phyloP scores from a whole-genome alignment of 2,797 vertebrate genomes.

The Megalops cyprinoides region DNA sequence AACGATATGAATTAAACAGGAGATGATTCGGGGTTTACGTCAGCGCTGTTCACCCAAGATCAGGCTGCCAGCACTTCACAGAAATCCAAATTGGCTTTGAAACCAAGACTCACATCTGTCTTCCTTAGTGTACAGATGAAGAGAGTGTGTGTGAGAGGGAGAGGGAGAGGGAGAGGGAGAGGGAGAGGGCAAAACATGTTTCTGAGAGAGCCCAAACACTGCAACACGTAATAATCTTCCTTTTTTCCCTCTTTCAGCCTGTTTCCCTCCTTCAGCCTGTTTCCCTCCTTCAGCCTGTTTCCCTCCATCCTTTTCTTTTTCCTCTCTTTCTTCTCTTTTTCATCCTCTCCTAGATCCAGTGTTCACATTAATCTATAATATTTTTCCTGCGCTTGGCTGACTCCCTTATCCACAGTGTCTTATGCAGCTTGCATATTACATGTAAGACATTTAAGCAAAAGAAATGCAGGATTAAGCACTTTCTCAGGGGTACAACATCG shows the following conservation, averaged over 20 bases:
- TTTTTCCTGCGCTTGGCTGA: no score
- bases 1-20: background rate
- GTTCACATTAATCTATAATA: no score
- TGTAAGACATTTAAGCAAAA: no score
- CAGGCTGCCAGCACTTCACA: background rate
- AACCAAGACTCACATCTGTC: background rate
- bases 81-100: background rate
- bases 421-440: no score
- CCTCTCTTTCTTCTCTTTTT: slow-evolving; percentile 3
- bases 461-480: no score
- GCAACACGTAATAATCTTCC: background rate
- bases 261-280: no score
- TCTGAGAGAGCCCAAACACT: background rate
- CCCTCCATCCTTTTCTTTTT: background rate
- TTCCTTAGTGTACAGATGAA: background rate
- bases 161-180: background rate
- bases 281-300: background rate
- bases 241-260: background rate
- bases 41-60: background rate
- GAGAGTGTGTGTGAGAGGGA: no score
- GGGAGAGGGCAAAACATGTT: background rate
- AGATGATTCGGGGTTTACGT: background rate
- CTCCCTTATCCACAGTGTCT: no score
- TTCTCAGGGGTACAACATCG: no score
- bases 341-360: slow-evolving; percentile 14